These are phyloP conservation scores for Aeoliscus strigatus DNA, from an alignment of 2,797 vertebrate genomes.

Conservation along the genomic window DNA sequence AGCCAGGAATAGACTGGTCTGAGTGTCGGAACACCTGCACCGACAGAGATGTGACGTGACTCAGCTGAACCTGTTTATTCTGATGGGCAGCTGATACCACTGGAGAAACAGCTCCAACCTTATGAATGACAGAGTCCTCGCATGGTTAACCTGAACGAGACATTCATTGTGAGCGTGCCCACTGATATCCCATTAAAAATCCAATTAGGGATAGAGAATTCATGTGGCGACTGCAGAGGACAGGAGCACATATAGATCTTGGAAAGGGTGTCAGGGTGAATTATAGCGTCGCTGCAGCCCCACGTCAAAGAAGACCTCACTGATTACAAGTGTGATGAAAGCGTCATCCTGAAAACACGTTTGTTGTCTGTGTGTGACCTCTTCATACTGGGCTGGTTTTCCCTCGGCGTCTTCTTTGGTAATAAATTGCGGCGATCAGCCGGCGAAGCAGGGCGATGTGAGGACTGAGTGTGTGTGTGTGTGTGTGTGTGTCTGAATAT, in stretches of 20 bases:
- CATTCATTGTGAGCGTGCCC: slow-evolving; percentile 24
- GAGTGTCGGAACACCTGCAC: too few species aligned
- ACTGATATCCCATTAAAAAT: slow-evolving; percentile 47
- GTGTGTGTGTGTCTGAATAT: too few species aligned
- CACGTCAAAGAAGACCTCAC: slow-evolving; percentile 10
- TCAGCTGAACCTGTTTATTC: too few species aligned
- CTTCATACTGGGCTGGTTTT: too few species aligned
- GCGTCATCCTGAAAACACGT: slow-evolving; percentile 7
- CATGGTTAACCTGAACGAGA: slow-evolving; percentile 27
- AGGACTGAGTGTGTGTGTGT: too few species aligned
- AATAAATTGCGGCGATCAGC: too few species aligned
- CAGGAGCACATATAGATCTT: slow-evolving; percentile 4
- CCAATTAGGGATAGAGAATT: slow-evolving; percentile 36
- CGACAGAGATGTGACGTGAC: too few species aligned
- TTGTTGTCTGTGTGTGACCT: too few species aligned
- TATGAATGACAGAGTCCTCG: slow-evolving; percentile 27
- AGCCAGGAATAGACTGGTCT: too few species aligned
- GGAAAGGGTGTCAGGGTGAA: slow-evolving; percentile 16
- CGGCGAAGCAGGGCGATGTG: too few species aligned
- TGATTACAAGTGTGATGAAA: slow-evolving; percentile 6
- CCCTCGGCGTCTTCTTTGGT: too few species aligned
- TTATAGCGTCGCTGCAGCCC: slow-evolving; percentile 14
- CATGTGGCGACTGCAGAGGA: slow-evolving; percentile 12
- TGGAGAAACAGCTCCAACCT: slow-evolving; percentile 16
- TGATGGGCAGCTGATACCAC: too few species aligned